Conservation (phyloP, 2,888 invertebrate genomes). For the Hemaris fuciformis region DNA sequence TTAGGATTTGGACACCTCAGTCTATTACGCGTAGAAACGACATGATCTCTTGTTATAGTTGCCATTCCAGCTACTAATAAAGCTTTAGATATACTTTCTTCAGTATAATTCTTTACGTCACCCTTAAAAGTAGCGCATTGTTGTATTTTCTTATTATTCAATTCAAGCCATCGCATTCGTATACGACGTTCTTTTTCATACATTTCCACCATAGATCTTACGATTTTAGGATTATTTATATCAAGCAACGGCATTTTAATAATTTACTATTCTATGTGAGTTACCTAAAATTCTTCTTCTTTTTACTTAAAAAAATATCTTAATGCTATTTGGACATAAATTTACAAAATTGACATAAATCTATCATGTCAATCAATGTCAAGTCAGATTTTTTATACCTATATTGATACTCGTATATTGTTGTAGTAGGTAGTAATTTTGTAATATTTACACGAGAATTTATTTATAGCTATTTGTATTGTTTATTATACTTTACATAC, state of each 20-base stretch:
- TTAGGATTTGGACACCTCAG: conserved; percentile 14
- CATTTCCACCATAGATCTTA: conserved; percentile 23
- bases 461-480: not conserved
- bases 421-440: not conserved
- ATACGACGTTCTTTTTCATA: conserved; percentile 27
- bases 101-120: conserved; percentile 23
- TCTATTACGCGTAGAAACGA: conserved; percentile 16
- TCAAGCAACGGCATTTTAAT: conserved; percentile 18
- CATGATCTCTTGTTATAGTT: conserved; percentile 16
- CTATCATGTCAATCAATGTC: not conserved
- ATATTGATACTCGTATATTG: not conserved
- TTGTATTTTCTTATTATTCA: conserved; percentile 15
- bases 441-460: not conserved
- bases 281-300: too few relatives aligned
- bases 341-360: not conserved
- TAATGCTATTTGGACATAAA: too few relatives aligned
- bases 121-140: conserved; percentile 19
- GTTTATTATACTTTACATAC: not conserved
- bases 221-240: conserved; percentile 20
- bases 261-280: not conserved
- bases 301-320: too few relatives aligned
- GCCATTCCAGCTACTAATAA: conserved; percentile 20
- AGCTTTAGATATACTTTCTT: conserved; percentile 17
- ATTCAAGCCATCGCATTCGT: conserved; percentile 25
- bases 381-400: not conserved